A percentile compares a stretch with the other conserved stretches of the same genome.
These are phyloP conservation scores for Amphipoea lucens DNA, from an alignment of 2,888 invertebrate genomes.

Conservation along the genomic window DNA sequence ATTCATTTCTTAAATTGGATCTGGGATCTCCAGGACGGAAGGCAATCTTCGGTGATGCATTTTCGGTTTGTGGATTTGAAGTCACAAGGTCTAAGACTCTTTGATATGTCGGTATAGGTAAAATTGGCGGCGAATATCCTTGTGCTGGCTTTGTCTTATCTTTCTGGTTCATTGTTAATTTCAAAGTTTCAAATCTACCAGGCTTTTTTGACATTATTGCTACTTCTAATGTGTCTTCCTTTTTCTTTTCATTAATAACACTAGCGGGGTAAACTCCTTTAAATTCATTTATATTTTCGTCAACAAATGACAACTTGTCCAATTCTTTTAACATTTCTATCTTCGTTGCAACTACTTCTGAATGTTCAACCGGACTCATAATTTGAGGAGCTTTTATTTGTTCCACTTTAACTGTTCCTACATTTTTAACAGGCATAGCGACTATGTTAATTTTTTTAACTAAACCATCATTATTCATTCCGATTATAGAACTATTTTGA, in stretches of 20 bases:
- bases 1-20: conserved; percentile 1
- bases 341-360: conserved; percentile 57
- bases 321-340: conserved; percentile 67
- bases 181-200: conserved; percentile 11
- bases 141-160: conserved; percentile 22
- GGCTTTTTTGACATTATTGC: conserved; percentile 22
- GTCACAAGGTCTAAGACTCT: conserved; percentile 53
- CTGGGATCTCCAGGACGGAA: background rate
- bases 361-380: background rate
- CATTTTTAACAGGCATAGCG: background rate
- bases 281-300: conserved; percentile 12
- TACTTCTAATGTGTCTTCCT: conserved; percentile 9
- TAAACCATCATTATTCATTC: conserved; percentile 57
- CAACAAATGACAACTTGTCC: conserved; percentile 52
- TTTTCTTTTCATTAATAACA: conserved; percentile 11
- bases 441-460: conserved; percentile 65
- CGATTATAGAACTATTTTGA: conserved; percentile 53
- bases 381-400: conserved; percentile 11
- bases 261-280: background rate
- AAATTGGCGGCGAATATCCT: conserved; percentile 79
- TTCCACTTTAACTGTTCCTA: background rate
- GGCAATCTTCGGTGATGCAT: background rate
- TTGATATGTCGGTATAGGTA: conserved; percentile 79
- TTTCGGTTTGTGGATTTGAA: conserved; percentile 19
- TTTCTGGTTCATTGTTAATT: conserved; percentile 23